Conservation (phyloP, 2,888 invertebrate genomes). For the Melanophora roralis region DNA sequence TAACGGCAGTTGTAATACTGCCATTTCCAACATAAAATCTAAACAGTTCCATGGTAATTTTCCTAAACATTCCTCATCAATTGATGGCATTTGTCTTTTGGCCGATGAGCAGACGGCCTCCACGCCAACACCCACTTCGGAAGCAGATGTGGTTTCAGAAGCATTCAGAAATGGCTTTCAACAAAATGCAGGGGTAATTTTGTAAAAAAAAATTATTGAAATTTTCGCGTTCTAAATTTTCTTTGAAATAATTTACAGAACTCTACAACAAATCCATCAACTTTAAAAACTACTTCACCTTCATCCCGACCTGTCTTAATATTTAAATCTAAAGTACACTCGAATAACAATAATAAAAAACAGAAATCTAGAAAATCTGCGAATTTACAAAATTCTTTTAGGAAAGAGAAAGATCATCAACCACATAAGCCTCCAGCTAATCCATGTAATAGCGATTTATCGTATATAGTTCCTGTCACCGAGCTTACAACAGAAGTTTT, state of each 20-base stretch:
- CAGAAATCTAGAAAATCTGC: slow-evolving; percentile 49
- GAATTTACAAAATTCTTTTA: slow-evolving; percentile 44
- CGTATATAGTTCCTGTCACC: slow-evolving; percentile 73
- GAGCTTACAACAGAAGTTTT: slow-evolving; percentile 62
- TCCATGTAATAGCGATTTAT: slow-evolving; percentile 61
- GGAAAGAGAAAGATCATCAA: slow-evolving; percentile 18
- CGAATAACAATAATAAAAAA: slow-evolving; percentile 49
- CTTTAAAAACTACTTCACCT: slow-evolving; percentile 50
- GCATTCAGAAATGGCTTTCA: slow-evolving; percentile 69
- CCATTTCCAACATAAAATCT: slow-evolving; percentile 66
- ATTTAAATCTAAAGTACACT: slow-evolving; percentile 36
- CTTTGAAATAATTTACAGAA: slow-evolving; percentile 26
- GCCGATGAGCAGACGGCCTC: slow-evolving; percentile 73
- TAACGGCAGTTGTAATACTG: slow-evolving; percentile 67
- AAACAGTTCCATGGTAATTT: slow-evolving; percentile 73
- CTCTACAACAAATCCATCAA: slow-evolving; percentile 20
- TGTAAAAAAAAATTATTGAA: neutral
- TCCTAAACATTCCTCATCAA: slow-evolving; percentile 72
- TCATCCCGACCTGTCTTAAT: slow-evolving; percentile 17
- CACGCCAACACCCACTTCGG: slow-evolving; percentile 72
- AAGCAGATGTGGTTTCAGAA: slow-evolving; percentile 68
- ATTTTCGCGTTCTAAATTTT: neutral
- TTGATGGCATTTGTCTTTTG: slow-evolving; percentile 72
- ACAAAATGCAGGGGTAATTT: slow-evolving; percentile 49
- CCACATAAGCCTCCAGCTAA: slow-evolving; percentile 31